phyloP scores from a whole-genome alignment of 2,113 vertebrate genomes.

The Opisthocomus hoazin region DNA sequence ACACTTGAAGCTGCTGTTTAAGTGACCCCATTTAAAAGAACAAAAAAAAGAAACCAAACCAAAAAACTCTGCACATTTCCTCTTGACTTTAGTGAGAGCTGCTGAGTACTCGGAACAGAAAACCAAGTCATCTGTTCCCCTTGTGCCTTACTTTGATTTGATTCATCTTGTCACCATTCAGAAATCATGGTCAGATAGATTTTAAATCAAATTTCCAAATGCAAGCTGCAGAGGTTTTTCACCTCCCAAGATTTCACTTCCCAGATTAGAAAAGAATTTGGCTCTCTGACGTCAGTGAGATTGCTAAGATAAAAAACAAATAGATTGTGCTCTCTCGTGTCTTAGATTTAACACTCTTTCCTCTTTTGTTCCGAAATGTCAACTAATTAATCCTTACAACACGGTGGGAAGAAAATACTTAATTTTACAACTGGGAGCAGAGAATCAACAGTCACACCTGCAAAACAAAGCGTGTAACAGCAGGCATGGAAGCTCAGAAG shows the following conservation, averaged over 20 bases:
- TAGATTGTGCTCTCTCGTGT: not conserved
- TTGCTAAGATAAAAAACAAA: not conserved
- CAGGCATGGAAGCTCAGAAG: not conserved
- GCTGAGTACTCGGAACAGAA: constrained; percentile 3
- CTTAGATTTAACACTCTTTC: not conserved
- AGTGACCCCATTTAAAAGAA: not conserved
- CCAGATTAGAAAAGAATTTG: constrained; percentile 20
- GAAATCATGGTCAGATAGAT: constrained; percentile 1
- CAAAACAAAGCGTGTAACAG: not conserved
- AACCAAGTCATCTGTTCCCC: not conserved
- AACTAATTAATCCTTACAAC: not conserved
- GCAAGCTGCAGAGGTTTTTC: constrained; percentile 6
- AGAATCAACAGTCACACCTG: not conserved
- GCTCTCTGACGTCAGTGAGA: not conserved
- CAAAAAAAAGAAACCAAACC: not conserved
- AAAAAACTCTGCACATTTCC: not conserved
- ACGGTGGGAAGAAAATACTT: not conserved
- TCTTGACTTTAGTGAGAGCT: not conserved
- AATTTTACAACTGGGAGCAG: not conserved
- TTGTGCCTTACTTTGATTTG: constrained; percentile 4
- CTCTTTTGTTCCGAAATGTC: not conserved
- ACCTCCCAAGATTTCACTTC: not conserved
- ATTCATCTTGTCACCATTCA: not conserved
- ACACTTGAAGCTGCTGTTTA: not conserved
- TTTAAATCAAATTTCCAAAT: constrained; percentile 21